Base-by-base conservation (phyloP, 2,888 invertebrate genomes). In the Beris chalybata region DNA sequence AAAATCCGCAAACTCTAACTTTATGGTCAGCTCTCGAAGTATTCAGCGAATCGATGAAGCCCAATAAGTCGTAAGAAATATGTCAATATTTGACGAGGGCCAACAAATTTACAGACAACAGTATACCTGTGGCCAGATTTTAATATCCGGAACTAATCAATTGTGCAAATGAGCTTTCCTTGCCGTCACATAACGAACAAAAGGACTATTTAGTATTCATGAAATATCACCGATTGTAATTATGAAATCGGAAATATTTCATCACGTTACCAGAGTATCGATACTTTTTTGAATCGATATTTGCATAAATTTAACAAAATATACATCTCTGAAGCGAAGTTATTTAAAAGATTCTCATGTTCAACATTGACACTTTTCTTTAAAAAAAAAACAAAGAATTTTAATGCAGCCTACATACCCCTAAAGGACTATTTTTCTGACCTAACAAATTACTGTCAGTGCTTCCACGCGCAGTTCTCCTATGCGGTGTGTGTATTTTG, bases 291-390 rank as follows among this genome's bases (percentile, higher is more conserved):
- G 38, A 7, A 43, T 43, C 15, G 61, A 38, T 13, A 50, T 61
- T 61, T 61, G 61, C 61, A 61, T 61, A 61, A 61, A 61, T 61
- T 61, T 61, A 52, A 50, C 22, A 38, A 22, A 61, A 31, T 29
- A 38, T 30, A 6, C 50, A 13, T 29, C 22, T 22, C 22, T 22
- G 22, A 22, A 22, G 22, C 22, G 22, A 22, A 22, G 22, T 22
- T 22, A 22, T 22, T 22, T 22, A 22, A n/a, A n/a, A 22, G 22
- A 22, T 61, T 29, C 52, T 52, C 12, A 30, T 50, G 50, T 38
- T 50, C 38, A 32, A 32, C 50, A 38, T 38, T 38, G 61, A 50
- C 50, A 52, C 50, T 50, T 61, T 61, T 38, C 30, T 61, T 50
- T 22, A 52, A 38, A 52, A 2, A 43, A 13, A 29, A n/a, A n/a